phyloP scores from a whole-genome alignment of 35 echinoderm and acorn worm species.

The Diadema setosum region DNA sequence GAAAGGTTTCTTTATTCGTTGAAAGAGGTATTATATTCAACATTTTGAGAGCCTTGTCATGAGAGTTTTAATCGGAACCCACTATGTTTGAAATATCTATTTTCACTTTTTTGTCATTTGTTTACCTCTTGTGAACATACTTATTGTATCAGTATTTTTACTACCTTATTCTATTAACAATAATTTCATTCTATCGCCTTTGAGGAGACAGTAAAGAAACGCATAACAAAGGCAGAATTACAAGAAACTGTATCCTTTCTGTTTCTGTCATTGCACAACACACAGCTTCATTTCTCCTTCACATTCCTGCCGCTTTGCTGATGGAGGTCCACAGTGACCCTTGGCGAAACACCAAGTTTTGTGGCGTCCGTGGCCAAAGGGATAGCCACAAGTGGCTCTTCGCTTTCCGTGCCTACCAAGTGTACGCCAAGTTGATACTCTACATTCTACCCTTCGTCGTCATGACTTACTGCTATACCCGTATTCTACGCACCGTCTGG shows the following conservation, averaged over 20 bases:
- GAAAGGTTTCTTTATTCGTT: too few relatives aligned
- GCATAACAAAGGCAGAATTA: too few relatives aligned
- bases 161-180: too few relatives aligned
- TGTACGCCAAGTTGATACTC: constrained; percentile 55
- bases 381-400: constrained; percentile 6
- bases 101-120: too few relatives aligned
- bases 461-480: constrained; percentile 78
- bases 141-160: too few relatives aligned
- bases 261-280: neutral
- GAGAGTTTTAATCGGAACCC: too few relatives aligned
- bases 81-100: too few relatives aligned
- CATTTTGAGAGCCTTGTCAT: too few relatives aligned
- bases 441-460: constrained; percentile 80
- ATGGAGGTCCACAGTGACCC: constrained; percentile 14
- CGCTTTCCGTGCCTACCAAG: constrained; percentile 41
- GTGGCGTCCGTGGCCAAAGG: neutral
- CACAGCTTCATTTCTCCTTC: constrained; percentile 78
- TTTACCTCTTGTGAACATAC: too few relatives aligned
- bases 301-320: constrained; percentile 70
- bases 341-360: neutral
- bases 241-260: neutral
- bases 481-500: constrained; percentile 82
- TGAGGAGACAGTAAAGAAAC: too few relatives aligned
- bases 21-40: too few relatives aligned
- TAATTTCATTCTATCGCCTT: too few relatives aligned